phyloP scores from a whole-genome alignment of 2,113 vertebrate species.

The Cygnus buccinator region DNA sequence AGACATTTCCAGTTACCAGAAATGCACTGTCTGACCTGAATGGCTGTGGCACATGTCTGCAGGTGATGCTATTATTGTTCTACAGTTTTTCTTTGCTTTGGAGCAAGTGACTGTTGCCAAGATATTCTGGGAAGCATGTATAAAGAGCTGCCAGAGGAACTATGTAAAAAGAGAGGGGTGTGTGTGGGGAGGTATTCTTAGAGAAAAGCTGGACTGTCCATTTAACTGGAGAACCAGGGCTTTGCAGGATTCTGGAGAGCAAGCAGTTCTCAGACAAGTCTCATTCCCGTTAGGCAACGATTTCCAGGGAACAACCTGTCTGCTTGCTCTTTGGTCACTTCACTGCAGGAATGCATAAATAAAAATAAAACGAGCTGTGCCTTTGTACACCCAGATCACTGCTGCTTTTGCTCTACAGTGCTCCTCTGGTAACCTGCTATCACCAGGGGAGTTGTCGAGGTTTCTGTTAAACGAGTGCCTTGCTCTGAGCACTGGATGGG shows the following conservation, averaged over 20 bases:
- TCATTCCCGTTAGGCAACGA: background rate
- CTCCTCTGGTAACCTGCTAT: fast-evolving
- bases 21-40: background rate
- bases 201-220: background rate
- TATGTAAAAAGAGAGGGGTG: background rate
- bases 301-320: background rate
- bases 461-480: background rate
- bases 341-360: background rate
- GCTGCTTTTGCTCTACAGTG: background rate
- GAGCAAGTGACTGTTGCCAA: background rate
- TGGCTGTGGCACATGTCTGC: background rate
- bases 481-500: fast-evolving
- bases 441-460: too few relatives aligned
- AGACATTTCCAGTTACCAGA: background rate
- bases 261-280: background rate
- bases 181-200: background rate
- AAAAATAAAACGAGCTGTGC: background rate
- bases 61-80: background rate
- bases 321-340: background rate
- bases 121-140: background rate
- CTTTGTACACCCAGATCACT: background rate
- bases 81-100: background rate
- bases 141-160: background rate
- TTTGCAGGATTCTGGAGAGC: background rate
- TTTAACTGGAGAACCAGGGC: background rate